Evolutionary conservation across 2,888 invertebrate species (phyloP).

Genomic region (Cantharis rustica): DNA sequence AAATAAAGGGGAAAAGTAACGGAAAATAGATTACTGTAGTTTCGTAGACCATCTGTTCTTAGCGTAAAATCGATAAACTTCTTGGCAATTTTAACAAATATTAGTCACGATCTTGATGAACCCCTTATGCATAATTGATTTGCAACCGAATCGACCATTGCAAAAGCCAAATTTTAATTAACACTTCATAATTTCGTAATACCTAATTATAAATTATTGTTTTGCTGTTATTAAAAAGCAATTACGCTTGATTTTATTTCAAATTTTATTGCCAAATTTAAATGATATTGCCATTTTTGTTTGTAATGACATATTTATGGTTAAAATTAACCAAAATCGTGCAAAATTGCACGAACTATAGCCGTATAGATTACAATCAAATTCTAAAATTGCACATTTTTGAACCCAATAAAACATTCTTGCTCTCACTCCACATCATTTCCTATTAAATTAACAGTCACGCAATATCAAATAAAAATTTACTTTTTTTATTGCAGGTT

Average conservation of each 20-base stretch:
- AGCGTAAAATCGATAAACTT: slow-evolving; percentile 2
- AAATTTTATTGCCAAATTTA: neutral
- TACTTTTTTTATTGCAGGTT: neutral
- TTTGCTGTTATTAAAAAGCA: neutral
- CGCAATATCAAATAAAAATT: neutral
- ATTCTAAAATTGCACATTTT: neutral
- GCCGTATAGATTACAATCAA: neutral
- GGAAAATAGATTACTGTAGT: slow-evolving; percentile 1
- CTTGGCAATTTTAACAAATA: neutral
- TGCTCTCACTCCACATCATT: neutral
- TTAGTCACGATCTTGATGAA: neutral
- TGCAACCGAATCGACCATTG: neutral
- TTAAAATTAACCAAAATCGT: neutral
- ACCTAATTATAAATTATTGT: neutral
- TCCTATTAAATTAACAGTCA: neutral
- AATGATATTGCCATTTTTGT: neutral
- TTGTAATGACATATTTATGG: neutral
- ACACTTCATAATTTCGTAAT: neutral
- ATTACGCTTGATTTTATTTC: neutral
- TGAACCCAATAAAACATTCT: neutral
- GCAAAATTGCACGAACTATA: neutral
- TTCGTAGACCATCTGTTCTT: slow-evolving; percentile 1
- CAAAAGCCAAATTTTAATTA: neutral
- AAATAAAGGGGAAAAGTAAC: neutral
- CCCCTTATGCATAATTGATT: neutral